Evolutionary conservation across 2,113 vertebrate species (phyloP).

Genomic region (Notarius lentiginosus): DNA sequence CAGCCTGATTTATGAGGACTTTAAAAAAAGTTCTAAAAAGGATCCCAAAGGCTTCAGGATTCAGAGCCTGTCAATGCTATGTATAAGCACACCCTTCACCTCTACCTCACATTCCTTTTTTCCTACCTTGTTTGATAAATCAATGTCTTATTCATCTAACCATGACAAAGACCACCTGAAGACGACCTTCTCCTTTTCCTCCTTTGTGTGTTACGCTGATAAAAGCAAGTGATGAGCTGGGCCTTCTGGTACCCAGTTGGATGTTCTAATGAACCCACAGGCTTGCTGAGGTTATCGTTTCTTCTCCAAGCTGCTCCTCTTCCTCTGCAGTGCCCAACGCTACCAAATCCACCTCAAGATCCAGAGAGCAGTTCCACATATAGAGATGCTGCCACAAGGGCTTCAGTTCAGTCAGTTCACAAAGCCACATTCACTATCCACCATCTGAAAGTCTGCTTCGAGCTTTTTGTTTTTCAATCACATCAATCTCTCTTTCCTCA

Average conservation of each 20-base stretch:
- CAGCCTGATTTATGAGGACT: constrained; percentile 87
- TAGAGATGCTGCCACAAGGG: neutral
- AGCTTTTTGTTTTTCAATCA: constrained; percentile 20
- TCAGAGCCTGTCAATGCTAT: constrained; percentile 81
- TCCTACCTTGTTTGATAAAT: constrained; percentile 77
- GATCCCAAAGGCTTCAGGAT: constrained; percentile 87
- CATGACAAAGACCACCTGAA: constrained; percentile 61
- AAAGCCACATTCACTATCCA: neutral
- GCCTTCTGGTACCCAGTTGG: constrained; percentile 5
- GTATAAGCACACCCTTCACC: constrained; percentile 79
- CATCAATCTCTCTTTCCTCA: constrained; percentile 26
- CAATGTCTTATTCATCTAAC: constrained; percentile 76
- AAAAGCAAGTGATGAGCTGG: neutral
- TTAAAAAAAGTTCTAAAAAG: constrained; percentile 85
- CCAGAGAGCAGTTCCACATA: neutral
- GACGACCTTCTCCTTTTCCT: constrained; percentile 47
- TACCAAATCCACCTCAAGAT: constrained; percentile 19
- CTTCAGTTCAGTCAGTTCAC: neutral
- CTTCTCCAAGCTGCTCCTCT: neutral
- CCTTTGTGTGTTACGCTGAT: constrained; percentile 15
- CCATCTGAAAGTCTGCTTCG: constrained; percentile 16
- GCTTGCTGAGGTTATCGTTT: constrained; percentile 5
- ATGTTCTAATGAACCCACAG: constrained; percentile 25
- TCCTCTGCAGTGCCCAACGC: neutral
- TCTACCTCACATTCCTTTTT: constrained; percentile 74